Base-by-base conservation (phyloP, 2,113 vertebrate genomes). In the Phyllostomus discolor region DNA sequence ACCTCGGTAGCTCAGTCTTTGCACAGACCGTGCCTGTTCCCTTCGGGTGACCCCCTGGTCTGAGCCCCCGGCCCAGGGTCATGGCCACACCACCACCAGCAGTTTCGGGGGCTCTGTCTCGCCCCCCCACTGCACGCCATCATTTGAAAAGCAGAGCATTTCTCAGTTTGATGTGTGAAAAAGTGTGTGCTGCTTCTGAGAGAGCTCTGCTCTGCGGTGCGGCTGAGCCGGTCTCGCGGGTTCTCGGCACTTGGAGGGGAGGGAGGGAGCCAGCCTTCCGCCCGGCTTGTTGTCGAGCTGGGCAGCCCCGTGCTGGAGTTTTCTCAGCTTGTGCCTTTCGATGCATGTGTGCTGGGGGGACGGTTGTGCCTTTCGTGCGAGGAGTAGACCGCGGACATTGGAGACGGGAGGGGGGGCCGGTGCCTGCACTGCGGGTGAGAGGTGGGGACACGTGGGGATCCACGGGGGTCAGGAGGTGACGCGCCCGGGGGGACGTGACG, bases 41-140 rank as follows among this genome's bases (percentile, higher is more conserved):
- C 75, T 85, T 41, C 6, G 4, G 15, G 1, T 12, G 0, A 16
- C 16, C 46, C 19, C 41, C 33, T 10, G 48, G 0, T 59, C 26
- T 5, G 6, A 14, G 24, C 31, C 35, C 4, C 10, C 11, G 28
- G 46, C 33, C 46, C 33, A 3, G 20, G 0, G 1, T 1, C 11
- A 1, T 14, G 73, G 7, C 28, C 24, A 10, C 10, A 8, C 43
- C 1, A 1, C n/a, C 43, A 2, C 2, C 22, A 7, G 46, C 38
- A 15, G 17, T 38, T 54, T 24, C 7, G 15, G 20, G 50, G 20
- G 5, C 12, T 22, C n/a, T 41, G 26, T 73, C 43, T 41, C 31
- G 4, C 17, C 52, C 35, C 41, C 17, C 2, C 16, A 1, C 57
- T 76, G 28, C 24, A 15, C 0, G 2, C 20, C 31, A 7, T 26